phyloP scores from a whole-genome alignment of 2,888 invertebrate genomes.

The Andricus quercusramuli region DNA sequence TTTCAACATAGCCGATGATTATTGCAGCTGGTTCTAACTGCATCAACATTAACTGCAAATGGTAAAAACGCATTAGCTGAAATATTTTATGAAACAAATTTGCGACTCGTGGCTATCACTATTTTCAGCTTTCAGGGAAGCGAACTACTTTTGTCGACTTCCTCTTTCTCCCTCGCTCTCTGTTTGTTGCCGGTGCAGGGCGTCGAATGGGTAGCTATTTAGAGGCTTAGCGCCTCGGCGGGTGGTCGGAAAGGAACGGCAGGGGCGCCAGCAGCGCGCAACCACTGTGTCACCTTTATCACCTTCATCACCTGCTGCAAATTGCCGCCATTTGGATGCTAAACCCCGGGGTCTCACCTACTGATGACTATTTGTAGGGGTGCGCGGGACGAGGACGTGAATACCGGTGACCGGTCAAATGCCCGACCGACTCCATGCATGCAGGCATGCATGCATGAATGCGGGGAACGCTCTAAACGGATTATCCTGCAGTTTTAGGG shows the following conservation, averaged over 20 bases:
- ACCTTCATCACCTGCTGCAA: conserved; percentile 78
- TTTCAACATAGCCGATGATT: too few species aligned
- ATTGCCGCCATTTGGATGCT: conserved; percentile 78
- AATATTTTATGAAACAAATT: neutral
- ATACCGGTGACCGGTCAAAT: conserved; percentile 51
- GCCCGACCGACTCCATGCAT: conserved; percentile 51
- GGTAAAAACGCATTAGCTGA: too few species aligned
- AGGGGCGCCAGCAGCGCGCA: conserved; percentile 57
- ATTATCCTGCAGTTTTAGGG: conserved; percentile 68
- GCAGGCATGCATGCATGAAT: conserved; percentile 58
- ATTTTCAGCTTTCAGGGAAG: neutral
- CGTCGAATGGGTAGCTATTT: conserved; percentile 70
- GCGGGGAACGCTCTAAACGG: conserved; percentile 68
- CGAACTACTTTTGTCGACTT: neutral
- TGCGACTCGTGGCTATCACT: too few species aligned
- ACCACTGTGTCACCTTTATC: conserved; percentile 77
- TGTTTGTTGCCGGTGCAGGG: conserved; percentile 10
- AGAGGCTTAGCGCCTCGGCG: conserved; percentile 68
- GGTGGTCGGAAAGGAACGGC: conserved; percentile 48
- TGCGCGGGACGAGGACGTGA: conserved; percentile 54
- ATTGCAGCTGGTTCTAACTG: too few species aligned
- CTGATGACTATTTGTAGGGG: conserved; percentile 73
- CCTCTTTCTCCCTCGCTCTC: neutral
- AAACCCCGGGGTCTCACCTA: conserved; percentile 73
- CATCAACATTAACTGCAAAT: too few species aligned